Conservation (phyloP, 2,797 vertebrate genomes). For the Scarus forsteni region DNA sequence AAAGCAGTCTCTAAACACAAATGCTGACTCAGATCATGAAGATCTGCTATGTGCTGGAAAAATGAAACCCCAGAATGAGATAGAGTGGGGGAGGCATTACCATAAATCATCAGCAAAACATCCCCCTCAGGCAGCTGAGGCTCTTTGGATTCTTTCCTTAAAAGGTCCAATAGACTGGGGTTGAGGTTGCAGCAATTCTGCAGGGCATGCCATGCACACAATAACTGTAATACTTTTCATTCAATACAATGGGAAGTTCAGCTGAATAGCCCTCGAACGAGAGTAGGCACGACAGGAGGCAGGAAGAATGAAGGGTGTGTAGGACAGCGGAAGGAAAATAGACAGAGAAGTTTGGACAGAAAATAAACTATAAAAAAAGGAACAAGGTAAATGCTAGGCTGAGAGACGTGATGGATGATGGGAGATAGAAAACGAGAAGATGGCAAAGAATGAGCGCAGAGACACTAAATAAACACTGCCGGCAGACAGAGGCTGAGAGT, state of each 20-base stretch:
- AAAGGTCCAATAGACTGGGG: slow-evolving; percentile 43
- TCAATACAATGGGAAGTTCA: slow-evolving; percentile 26
- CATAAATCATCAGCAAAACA: slow-evolving; percentile 59
- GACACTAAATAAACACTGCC: slow-evolving; percentile 25
- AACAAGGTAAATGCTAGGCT: slow-evolving; percentile 6
- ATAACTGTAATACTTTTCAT: slow-evolving; percentile 17
- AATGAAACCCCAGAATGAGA: slow-evolving; percentile 41
- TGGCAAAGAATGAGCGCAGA: background rate
- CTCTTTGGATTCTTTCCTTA: slow-evolving; percentile 55
- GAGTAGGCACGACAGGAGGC: slow-evolving; percentile 17
- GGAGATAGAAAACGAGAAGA: slow-evolving; percentile 6
- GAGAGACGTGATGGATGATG: slow-evolving; percentile 10
- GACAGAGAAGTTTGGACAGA: slow-evolving; percentile 7
- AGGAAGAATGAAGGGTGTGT: slow-evolving; percentile 29
- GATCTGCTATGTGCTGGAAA: slow-evolving; percentile 22
- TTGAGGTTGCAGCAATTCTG: slow-evolving; percentile 26
- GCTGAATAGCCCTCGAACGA: slow-evolving; percentile 26
- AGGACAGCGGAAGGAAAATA: slow-evolving; percentile 8
- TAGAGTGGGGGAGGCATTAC: slow-evolving; percentile 12
- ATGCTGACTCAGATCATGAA: slow-evolving; percentile 38
- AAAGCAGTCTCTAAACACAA: slow-evolving; percentile 27
- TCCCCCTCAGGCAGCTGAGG: slow-evolving; percentile 21
- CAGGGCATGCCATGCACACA: slow-evolving; percentile 3
- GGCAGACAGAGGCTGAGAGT: slow-evolving; percentile 8
- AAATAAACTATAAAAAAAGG: slow-evolving; percentile 12